Base-by-base conservation (phyloP, 2,888 invertebrate genomes). In the Piscicola geometra region DNA sequence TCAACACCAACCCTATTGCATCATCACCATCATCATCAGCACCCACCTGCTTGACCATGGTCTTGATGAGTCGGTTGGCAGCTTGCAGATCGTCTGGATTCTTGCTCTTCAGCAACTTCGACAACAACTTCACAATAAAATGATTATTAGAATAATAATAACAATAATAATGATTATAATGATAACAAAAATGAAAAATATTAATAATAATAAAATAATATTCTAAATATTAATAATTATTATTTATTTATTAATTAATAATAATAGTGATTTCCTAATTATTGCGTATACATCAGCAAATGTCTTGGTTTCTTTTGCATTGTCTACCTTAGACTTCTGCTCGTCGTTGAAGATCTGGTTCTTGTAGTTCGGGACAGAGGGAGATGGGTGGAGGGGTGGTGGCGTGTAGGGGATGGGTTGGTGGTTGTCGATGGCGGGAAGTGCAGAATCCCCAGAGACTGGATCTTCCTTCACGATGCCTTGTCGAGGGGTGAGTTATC, bases 51-150 rank as follows among this genome's bases (percentile, higher is more conserved):
- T 91, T 90, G 60, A 97, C 95, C 90, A 97, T 93, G 82, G 91
- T 92, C 86, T 97, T 96, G 80, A 99, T 95, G 71, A 99, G 88
- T 83, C 93, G 90, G 86, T 99, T 99, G 0, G 98, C 98, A 81
- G 94, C 93, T 86, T 95, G 93, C 21, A 95, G 88, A 85, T 98
- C 96, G 81, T 94, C 92, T 0, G 94, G 93, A 86, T 95, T 93
- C 85, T 93, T 94, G 84, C 97, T 97, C 82, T 93, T 92, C 64
- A 99, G 86, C 68, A 98, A 87, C 83, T 92, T 91, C 81, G 93
- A 91, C 72, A 98, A 87, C 75, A 93, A 87, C 85, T 91, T 90
- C 30, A 9, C 9, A 41, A 9, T 5, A 41, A 9, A 15, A 41
- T 41, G 41, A 41, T 41, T 5, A 41, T 41, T 5, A 41, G 5